Base-by-base conservation (phyloP, 2,888 invertebrate species). In the Petrolisthes cinctipes region DNA sequence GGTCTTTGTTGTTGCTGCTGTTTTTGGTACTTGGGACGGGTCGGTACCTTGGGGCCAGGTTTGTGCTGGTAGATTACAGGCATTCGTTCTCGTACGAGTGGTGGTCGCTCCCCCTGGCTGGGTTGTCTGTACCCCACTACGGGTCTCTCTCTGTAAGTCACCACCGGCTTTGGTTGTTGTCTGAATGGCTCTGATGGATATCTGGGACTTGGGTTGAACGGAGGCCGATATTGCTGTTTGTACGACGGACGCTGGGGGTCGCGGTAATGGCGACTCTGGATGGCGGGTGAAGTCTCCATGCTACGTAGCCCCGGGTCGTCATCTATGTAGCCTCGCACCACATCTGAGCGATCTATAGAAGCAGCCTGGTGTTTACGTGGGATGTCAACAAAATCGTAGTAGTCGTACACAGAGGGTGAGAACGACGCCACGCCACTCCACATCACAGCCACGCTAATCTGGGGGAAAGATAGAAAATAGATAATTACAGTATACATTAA, bases 331-430 rank as follows among this genome's bases (percentile, higher is more conserved):
- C 37, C 37, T 57, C 57, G 57, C 20, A 57, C 20, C 56, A 5
- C 57, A 85, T 79, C 85, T 7, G 79, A 79, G 23, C 79, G 57
- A 5, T 71, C 56, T 6, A 56, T 53, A 23, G 83, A 73, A 17
- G 0, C n/a, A 6, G 53, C 51, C 54, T 82, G 75, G 11, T 54
- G 51, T 11, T 56, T 71, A 11, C 79, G 53, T 0, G 86, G 86
- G 71, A 86, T 86, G 0, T 86, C 86, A 20, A 86, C 57, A 66
- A 80, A 86, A 71, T 86, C 86, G n/a, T 86, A 86, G n/a, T 86
- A 86, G 37, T 86, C 86, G 37, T 83, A 86, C 6, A 86, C 86
- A 0, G 86, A 83, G 11, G 82, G 82, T 0, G 82, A 56, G 53
- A 20, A 75, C 23, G 54, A 56, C n/a, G 23, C 20, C 71, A n/a